Evolutionary conservation across 2,888 invertebrate genomes (phyloP).

Genomic region (Eretmocerus hayati): DNA sequence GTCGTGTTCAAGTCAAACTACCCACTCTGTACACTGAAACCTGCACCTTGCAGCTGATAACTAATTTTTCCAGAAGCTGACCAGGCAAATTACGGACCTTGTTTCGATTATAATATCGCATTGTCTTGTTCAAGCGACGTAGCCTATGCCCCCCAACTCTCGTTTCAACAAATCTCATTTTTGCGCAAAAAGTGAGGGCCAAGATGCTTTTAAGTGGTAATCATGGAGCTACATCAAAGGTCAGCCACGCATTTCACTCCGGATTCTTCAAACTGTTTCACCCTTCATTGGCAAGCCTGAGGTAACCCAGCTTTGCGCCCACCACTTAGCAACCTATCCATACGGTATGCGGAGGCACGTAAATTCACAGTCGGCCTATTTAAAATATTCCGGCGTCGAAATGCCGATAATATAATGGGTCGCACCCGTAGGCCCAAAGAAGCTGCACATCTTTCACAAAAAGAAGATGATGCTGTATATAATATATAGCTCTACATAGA

Average conservation of each 20-base stretch:
- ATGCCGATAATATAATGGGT: conserved; percentile 38
- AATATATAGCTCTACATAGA: background rate
- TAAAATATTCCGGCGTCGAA: conserved; percentile 44
- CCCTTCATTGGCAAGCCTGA: conserved; percentile 30
- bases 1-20: no score
- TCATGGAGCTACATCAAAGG: conserved; percentile 40
- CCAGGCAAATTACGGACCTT: no score
- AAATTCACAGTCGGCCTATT: conserved; percentile 31
- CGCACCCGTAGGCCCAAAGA: background rate
- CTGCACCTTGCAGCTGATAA: no score
- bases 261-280: conserved; percentile 37
- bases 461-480: background rate
- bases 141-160: no score
- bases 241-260: conserved; percentile 7
- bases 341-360: no score
- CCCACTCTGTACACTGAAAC: no score
- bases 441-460: background rate
- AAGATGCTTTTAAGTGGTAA: conserved; percentile 27
- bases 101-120: no score
- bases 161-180: conserved; percentile 27
- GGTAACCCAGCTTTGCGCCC: no score
- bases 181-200: conserved; percentile 36
- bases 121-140: no score
- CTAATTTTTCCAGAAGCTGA: no score
- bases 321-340: no score